Evolutionary conservation across 37 sponge, comb jelly and placozoan genomes (phyloP).

Genomic region (Bolinopsis microptera): DNA sequence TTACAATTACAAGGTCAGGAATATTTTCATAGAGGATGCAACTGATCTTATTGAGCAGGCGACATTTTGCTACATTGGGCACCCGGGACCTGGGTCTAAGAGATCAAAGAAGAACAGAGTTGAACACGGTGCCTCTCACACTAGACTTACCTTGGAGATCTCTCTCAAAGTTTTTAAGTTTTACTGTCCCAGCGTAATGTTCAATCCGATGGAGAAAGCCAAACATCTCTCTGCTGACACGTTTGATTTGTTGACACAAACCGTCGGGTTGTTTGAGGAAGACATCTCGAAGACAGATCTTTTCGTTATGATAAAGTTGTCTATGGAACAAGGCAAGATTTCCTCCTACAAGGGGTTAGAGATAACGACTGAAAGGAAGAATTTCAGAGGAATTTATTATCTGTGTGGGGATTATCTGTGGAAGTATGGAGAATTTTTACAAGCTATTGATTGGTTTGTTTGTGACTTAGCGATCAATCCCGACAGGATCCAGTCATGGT

Average conservation of each 20-base stretch:
- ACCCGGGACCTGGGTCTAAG: slow-evolving; percentile 46
- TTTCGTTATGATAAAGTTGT: slow-evolving; percentile 32
- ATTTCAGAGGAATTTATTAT: slow-evolving; percentile 53
- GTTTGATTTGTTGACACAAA: slow-evolving; percentile 16
- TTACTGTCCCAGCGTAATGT: neutral
- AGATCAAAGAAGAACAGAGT: slow-evolving; percentile 48
- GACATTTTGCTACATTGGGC: slow-evolving; percentile 29
- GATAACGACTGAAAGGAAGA: neutral
- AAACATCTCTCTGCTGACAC: slow-evolving; percentile 52
- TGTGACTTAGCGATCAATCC: slow-evolving; percentile 52
- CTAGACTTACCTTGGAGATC: neutral
- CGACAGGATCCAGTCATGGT: slow-evolving; percentile 7
- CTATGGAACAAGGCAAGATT: slow-evolving; percentile 21
- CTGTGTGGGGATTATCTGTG: slow-evolving; percentile 64
- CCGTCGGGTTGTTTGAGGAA: neutral
- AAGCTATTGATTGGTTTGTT: slow-evolving; percentile 52
- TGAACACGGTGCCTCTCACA: slow-evolving; percentile 1
- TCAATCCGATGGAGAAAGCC: slow-evolving; percentile 27
- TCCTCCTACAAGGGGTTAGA: neutral
- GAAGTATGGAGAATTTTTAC: slow-evolving; percentile 55
- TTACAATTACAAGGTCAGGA: neutral
- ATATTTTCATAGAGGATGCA: slow-evolving; percentile 41
- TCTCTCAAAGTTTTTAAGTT: slow-evolving; percentile 18
- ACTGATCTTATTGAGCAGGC: slow-evolving; percentile 42
- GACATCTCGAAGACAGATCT: neutral